phyloP scores from a whole-genome alignment of 1,140 invertebrate genomes.

The Apocrypta bakeri region DNA sequence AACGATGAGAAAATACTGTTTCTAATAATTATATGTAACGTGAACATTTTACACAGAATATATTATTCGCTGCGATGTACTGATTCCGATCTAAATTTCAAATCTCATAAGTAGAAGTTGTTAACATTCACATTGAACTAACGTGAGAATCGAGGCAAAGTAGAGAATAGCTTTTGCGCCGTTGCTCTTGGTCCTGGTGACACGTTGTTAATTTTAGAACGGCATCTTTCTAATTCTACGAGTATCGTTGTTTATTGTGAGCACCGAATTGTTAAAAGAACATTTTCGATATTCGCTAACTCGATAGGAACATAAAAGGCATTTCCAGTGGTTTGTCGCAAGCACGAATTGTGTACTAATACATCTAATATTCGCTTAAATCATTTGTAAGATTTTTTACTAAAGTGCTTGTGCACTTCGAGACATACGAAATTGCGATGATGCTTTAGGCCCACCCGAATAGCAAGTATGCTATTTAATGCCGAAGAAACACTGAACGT shows the following conservation, averaged over 20 bases:
- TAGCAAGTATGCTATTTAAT: not conserved
- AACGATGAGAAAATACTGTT: not conserved
- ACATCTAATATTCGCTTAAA: constrained; percentile 12
- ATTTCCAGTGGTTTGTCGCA: not conserved
- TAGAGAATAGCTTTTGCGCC: not conserved
- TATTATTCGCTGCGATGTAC: not conserved
- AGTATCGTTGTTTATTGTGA: not conserved
- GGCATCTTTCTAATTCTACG: not conserved
- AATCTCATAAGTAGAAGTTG: constrained; percentile 7
- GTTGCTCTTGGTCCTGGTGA: not conserved
- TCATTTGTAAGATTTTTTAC: constrained; percentile 22
- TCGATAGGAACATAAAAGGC: not conserved
- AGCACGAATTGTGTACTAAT: not conserved
- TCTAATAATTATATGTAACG: constrained; percentile 6
- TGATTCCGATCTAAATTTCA: not conserved
- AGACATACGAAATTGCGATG: not conserved
- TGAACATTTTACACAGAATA: constrained; percentile 16
- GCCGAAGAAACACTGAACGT: not conserved
- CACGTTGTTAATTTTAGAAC: not conserved
- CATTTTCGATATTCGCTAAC: not conserved
- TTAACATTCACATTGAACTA: not conserved
- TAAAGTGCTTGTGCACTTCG: not conserved
- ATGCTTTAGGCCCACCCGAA: not conserved
- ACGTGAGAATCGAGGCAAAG: not conserved
- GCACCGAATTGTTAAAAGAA: not conserved